These are phyloP conservation scores for Unio pictorum DNA, from an alignment of 2,888 invertebrate genomes.

Conservation along the genomic window DNA sequence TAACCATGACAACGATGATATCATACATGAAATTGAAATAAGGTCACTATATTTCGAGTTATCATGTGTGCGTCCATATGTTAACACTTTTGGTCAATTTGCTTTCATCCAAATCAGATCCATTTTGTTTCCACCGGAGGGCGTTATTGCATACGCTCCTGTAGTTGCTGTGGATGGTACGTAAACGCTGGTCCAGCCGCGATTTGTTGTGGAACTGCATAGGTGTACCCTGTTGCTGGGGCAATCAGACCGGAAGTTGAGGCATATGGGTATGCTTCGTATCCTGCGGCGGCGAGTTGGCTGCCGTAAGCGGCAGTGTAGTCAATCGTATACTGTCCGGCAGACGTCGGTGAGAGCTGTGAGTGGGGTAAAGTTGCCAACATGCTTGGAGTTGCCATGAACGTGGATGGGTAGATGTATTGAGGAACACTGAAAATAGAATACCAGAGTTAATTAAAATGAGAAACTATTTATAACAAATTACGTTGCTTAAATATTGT, in stretches of 20 bases:
- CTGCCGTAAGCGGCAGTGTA: constrained; percentile 53
- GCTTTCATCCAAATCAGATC: no score
- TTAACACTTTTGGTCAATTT: no score
- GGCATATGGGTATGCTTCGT: constrained; percentile 54
- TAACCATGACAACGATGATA: no score
- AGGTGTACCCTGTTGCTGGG: constrained; percentile 56
- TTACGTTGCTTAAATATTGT: no score
- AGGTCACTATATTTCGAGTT: no score
- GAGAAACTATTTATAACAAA: no score
- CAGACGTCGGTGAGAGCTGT: constrained; percentile 51
- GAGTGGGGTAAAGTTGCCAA: constrained; percentile 53
- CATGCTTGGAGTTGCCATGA: constrained; percentile 42
- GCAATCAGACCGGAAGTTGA: constrained; percentile 48
- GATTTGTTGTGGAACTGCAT: constrained; percentile 56
- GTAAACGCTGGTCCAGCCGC: constrained; percentile 53
- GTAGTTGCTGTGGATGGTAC: constrained; percentile 62
- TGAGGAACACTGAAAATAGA: constrained; percentile 52
- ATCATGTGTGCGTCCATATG: no score
- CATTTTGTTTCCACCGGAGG: not conserved
- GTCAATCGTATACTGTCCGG: constrained; percentile 51
- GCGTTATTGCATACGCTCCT: constrained; percentile 60
- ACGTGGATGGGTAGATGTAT: constrained; percentile 59
- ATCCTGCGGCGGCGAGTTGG: constrained; percentile 45
- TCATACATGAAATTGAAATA: no score
- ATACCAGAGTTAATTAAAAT: constrained; percentile 3